Conservation (phyloP, 2,888 invertebrate genomes). For the Orthosia incerta region DNA sequence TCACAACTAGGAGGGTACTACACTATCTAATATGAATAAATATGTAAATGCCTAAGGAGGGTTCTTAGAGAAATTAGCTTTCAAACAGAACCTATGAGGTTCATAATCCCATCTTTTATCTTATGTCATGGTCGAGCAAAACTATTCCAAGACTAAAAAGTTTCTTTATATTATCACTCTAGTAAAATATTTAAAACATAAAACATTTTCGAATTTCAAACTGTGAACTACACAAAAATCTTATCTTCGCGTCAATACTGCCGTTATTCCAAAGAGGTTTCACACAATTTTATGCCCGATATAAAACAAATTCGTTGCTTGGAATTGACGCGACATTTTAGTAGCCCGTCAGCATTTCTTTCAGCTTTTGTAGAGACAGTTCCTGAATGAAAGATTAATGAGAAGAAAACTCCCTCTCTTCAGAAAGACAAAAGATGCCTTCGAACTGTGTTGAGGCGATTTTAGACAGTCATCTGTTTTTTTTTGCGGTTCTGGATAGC, state of each 20-base stretch:
- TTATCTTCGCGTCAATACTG: slow-evolving; percentile 23
- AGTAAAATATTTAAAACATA: background rate
- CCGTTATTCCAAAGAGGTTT: slow-evolving; percentile 20
- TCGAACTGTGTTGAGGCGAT: slow-evolving; percentile 37
- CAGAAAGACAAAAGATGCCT: slow-evolving; percentile 49
- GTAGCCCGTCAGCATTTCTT: slow-evolving; percentile 61
- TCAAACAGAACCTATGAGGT: background rate
- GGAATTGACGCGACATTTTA: slow-evolving; percentile 60
- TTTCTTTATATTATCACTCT: background rate
- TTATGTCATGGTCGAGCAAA: rapidly evolving
- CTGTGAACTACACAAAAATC: slow-evolving; percentile 15
- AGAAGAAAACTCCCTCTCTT: slow-evolving; percentile 33
- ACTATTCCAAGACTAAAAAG: background rate
- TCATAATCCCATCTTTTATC: background rate
- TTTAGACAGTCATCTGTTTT: slow-evolving; percentile 55
- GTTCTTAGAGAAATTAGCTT: background rate
- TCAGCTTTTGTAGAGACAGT: slow-evolving; percentile 60
- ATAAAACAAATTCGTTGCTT: slow-evolving; percentile 48
- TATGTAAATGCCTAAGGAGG: no score
- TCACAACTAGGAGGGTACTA: no score
- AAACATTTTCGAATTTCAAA: slow-evolving; percentile 31
- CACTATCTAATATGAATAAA: no score
- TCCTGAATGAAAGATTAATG: slow-evolving; percentile 77
- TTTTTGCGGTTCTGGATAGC: slow-evolving; percentile 30
- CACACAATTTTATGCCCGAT: slow-evolving; percentile 22